Percentiles rank a stretch among this genome's conserved stretches.
These are phyloP conservation scores for Barypeithes pellucidus DNA, from an alignment of 2,888 invertebrate genomes.

Conservation along the genomic window DNA sequence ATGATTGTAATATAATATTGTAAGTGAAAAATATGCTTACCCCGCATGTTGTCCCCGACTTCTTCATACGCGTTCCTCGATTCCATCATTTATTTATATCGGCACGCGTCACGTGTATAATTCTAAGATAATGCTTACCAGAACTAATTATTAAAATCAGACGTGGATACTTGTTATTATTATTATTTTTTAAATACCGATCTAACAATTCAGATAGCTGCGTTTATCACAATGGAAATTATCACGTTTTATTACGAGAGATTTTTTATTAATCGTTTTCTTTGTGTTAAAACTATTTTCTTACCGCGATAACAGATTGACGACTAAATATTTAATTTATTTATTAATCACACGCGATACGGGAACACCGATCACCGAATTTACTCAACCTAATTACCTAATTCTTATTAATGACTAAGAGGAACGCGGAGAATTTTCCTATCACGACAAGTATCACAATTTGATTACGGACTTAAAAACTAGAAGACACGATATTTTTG, in stretches of 20 bases:
- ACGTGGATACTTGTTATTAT: background rate
- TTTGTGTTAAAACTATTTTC: slow-evolving; percentile 25
- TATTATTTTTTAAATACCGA: slow-evolving; percentile 29
- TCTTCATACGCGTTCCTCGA: background rate
- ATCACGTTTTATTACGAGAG: slow-evolving; percentile 12
- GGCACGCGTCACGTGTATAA: slow-evolving; percentile 9
- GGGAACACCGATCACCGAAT: slow-evolving; percentile 28
- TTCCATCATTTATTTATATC: slow-evolving; percentile 1
- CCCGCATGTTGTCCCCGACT: background rate
- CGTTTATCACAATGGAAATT: slow-evolving; percentile 30
- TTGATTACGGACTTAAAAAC: slow-evolving; percentile 22
- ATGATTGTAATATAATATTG: too few species aligned
- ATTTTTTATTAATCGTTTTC: slow-evolving; percentile 14
- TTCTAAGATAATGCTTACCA: slow-evolving; percentile 6
- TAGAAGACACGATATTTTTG: background rate
- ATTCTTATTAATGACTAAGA: slow-evolving; percentile 12
- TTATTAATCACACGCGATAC: slow-evolving; percentile 29
- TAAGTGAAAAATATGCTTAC: too few species aligned
- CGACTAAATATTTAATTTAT: slow-evolving; percentile 25
- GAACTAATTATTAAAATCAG: slow-evolving; percentile 7
- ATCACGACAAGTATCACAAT: slow-evolving; percentile 43
- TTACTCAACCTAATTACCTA: slow-evolving; percentile 34
- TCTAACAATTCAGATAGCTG: slow-evolving; percentile 14
- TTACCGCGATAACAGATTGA: slow-evolving; percentile 21
- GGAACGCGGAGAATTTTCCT: slow-evolving; percentile 14